Conservation (phyloP, 1,140 invertebrate genomes). For the Asobara japonica region DNA sequence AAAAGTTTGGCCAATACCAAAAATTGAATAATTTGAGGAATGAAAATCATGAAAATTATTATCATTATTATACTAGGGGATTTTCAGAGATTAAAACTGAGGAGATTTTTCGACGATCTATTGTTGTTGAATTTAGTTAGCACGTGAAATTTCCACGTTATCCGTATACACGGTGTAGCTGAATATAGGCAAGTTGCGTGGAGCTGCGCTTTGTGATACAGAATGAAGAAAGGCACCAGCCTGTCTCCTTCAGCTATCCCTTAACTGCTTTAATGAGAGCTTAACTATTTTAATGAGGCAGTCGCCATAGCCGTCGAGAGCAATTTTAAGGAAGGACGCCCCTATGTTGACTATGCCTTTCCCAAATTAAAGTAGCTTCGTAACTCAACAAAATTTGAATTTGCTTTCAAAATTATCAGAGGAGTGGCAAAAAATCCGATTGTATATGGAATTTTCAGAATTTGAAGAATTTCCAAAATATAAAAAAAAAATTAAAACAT, state of each 20-base stretch:
- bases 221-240: constrained; percentile 43
- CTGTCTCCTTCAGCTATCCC: constrained; percentile 40
- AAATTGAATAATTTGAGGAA: too few species aligned
- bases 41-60: too few species aligned
- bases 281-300: constrained; percentile 55
- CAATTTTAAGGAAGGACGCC: constrained; percentile 39
- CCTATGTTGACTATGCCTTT: too few species aligned
- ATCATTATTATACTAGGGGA: too few species aligned
- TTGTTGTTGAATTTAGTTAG: constrained; percentile 34
- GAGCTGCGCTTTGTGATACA: constrained; percentile 35
- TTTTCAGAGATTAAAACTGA: background rate
- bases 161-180: constrained; percentile 39
- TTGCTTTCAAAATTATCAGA: too few species aligned
- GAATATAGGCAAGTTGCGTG: background rate
- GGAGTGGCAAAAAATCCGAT: too few species aligned
- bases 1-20: too few species aligned
- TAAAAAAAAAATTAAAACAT: too few species aligned
- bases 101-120: constrained; percentile 25
- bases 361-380: too few species aligned
- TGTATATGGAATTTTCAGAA: too few species aligned
- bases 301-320: constrained; percentile 19
- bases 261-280: constrained; percentile 44
- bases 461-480: too few species aligned
- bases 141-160: constrained; percentile 41
- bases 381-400: too few species aligned